Evolutionary conservation across 2,113 vertebrate species (phyloP), one percentile per base, ranked within the genome.

Genomic region (Cariama cristata): DNA sequence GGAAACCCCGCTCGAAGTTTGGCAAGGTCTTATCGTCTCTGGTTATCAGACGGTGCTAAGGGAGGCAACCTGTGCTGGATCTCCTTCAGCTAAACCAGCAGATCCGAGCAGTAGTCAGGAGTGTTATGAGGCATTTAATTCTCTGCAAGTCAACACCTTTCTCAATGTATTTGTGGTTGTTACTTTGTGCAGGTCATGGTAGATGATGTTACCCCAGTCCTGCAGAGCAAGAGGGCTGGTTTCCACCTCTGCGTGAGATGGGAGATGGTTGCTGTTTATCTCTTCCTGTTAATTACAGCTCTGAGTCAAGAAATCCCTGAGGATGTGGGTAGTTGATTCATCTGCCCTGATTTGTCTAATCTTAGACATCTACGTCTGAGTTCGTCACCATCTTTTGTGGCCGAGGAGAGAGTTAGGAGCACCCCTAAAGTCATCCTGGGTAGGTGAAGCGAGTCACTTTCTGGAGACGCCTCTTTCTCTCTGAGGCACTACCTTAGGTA

Each of bases 141-240:
- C 30, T 33, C 44, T 18, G 11, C 53, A 17, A n/a, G 27, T 49
- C 0, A 0, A 1, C 19, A 1, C 44, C 14, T 62, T 26, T 14
- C 40, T 14, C 4, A 2, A 35, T 8, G 33, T 35, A 3, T 12
- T 6, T 79, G 47, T 14, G 5, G 13, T 11, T n/a, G 26, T 1
- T 24, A 6, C 18, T 45, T 13, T 2, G 26, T 27, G 33, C 49
- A 7, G 49, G 6, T 23, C 4, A 0, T 1, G 27, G 16, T 28
- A 5, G 23, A 24, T 50, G 11, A 2, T 0, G 0, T 32, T 2
- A 0, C 15, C 20, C 40, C 42, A 4, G 13, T 4, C 5, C 60
- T 10, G 22, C 26, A 7, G 28, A 90, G 50, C 47, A 9, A 22
- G 67, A 47, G 69, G 28, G 16, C 47, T 33, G 33, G 10, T 12